Percentiles rank a stretch among this genome's conserved stretches.
phyloP scores from a whole-genome alignment of 2,797 vertebrate species.

The Nannoperca australis region DNA sequence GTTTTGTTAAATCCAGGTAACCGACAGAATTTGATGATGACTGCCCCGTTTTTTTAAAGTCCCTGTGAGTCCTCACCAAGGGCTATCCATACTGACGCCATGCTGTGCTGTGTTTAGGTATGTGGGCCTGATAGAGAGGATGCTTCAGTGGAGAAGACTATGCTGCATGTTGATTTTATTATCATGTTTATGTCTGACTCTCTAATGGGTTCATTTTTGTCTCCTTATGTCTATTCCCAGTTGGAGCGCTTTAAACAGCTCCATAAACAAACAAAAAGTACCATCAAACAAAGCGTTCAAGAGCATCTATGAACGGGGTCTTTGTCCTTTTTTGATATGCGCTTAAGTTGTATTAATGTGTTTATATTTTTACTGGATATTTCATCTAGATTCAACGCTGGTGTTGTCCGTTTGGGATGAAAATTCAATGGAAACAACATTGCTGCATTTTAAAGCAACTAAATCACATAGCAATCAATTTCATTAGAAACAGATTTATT shows the following conservation, averaged over 20 bases:
- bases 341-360: slow-evolving; percentile 38
- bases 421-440: slow-evolving; percentile 23
- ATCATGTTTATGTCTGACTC: slow-evolving; percentile 76
- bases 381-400: slow-evolving; percentile 1
- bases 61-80: slow-evolving; percentile 69
- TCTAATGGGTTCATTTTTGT: slow-evolving; percentile 60
- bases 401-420: slow-evolving; percentile 4
- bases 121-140: slow-evolving; percentile 63
- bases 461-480: slow-evolving; percentile 35
- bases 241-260: slow-evolving; percentile 39
- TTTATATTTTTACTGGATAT: slow-evolving; percentile 22
- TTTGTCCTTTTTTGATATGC: slow-evolving; percentile 32
- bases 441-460: slow-evolving; percentile 28
- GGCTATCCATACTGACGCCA: slow-evolving; percentile 75
- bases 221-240: slow-evolving; percentile 55
- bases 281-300: slow-evolving; percentile 46
- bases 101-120: slow-evolving; percentile 64
- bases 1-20: slow-evolving; percentile 81
- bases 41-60: slow-evolving; percentile 70
- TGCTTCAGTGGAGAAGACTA: slow-evolving; percentile 62
- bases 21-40: slow-evolving; percentile 78
- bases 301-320: slow-evolving; percentile 28
- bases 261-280: slow-evolving; percentile 67
- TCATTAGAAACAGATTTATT: slow-evolving; percentile 49
- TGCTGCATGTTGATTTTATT: slow-evolving; percentile 76